Conservation (phyloP, 2,113 vertebrate species). For the Rhinoptilus africanus region DNA sequence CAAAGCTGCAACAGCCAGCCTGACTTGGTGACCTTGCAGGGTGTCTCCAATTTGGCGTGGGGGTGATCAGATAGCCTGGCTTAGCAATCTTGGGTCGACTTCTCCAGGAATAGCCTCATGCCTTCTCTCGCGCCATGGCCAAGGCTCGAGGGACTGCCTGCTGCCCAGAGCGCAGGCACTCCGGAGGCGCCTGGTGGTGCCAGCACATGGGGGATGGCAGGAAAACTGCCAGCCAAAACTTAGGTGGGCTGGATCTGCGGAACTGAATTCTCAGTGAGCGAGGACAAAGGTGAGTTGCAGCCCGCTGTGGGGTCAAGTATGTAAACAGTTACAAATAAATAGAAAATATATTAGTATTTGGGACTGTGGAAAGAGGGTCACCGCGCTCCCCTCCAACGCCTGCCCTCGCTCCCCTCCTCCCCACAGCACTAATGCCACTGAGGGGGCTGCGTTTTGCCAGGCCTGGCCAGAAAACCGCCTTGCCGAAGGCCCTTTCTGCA, state of each 20-base stretch:
- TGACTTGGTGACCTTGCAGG: rapidly evolving
- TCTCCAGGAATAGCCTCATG: neutral
- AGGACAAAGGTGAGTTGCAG: rapidly evolving
- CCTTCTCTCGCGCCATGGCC: rapidly evolving
- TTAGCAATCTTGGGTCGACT: rapidly evolving
- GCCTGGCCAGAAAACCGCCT: no score
- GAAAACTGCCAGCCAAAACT: neutral
- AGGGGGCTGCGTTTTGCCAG: rapidly evolving
- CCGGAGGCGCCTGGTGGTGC: neutral
- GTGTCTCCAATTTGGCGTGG: rapidly evolving
- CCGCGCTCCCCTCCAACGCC: rapidly evolving
- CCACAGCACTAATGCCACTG: rapidly evolving
- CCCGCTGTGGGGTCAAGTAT: neutral
- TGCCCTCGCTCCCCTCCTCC: neutral
- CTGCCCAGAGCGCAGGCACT: rapidly evolving
- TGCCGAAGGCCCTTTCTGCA: rapidly evolving
- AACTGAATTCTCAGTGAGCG: rapidly evolving
- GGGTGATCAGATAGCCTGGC: neutral
- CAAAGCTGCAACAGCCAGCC: neutral
- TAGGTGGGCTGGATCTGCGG: neutral
- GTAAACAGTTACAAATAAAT: neutral
- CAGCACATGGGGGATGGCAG: neutral
- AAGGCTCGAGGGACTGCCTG: neutral
- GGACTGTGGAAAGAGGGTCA: rapidly evolving
- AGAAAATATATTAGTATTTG: rapidly evolving